Percentiles rank a stretch among this genome's conserved stretches.
Evolutionary conservation across 2,797 vertebrate species (phyloP).

Genomic region (Mormyrus proboscirostris): DNA sequence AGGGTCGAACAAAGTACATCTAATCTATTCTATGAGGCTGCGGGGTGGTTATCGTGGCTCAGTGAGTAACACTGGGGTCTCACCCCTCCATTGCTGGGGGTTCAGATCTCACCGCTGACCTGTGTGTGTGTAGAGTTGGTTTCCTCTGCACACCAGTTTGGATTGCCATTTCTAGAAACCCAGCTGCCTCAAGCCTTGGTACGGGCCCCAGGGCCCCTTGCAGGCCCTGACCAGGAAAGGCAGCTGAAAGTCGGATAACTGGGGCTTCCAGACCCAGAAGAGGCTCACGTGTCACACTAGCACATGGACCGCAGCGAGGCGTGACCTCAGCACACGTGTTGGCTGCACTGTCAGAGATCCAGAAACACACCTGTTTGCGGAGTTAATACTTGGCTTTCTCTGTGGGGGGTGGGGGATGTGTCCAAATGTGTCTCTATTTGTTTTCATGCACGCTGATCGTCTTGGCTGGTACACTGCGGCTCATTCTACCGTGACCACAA

Average conservation of each 20-base stretch:
- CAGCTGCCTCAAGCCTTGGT: background rate
- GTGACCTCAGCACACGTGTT: background rate
- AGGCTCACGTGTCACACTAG: background rate
- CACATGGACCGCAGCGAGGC: background rate
- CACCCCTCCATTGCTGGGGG: background rate
- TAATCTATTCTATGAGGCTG: background rate
- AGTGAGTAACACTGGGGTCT: background rate
- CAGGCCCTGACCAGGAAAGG: background rate
- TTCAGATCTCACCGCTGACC: background rate
- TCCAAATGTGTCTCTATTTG: background rate
- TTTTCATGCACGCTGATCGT: background rate
- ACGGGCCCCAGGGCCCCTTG: background rate
- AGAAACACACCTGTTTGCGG: background rate
- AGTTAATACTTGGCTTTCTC: background rate
- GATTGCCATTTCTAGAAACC: background rate
- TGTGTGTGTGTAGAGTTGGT: background rate
- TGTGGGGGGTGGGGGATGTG: background rate
- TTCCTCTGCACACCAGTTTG: background rate
- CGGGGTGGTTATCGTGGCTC: background rate
- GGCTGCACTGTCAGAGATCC: background rate
- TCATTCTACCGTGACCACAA: background rate
- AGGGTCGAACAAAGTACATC: background rate
- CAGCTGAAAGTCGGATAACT: background rate
- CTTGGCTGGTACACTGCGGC: background rate
- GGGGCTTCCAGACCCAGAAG: background rate